Evolutionary conservation across 2,888 invertebrate species (phyloP).

Genomic region (Caenorhabditis wallacei): DNA sequence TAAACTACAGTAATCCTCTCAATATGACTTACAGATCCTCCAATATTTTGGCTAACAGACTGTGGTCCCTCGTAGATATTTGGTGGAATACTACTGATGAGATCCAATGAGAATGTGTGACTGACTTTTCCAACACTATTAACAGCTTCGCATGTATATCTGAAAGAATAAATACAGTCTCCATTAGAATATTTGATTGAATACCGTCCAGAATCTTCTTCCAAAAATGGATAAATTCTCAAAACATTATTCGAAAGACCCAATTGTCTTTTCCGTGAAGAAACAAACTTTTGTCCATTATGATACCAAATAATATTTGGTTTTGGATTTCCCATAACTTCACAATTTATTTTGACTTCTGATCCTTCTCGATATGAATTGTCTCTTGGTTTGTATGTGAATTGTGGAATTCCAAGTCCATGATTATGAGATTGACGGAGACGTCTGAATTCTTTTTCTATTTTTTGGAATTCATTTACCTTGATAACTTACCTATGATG

Average conservation of each 20-base stretch:
- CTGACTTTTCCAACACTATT: conserved; percentile 79
- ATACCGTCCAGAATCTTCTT: conserved; percentile 79
- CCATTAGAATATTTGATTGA: too few relatives aligned
- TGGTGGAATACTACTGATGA: conserved; percentile 76
- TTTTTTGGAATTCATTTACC: too few relatives aligned
- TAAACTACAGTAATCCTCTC: too few relatives aligned
- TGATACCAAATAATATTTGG: conserved; percentile 66
- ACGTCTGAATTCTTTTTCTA: conserved; percentile 49
- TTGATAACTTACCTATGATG: conserved; percentile 40
- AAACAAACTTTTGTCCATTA: conserved; percentile 66
- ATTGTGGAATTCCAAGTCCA: conserved; percentile 49
- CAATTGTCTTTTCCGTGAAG: conserved; percentile 77
- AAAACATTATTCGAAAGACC: conserved; percentile 75
- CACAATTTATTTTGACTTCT: conserved; percentile 70
- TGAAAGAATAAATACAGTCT: too few relatives aligned
- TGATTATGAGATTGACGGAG: conserved; percentile 43
- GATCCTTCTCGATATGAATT: conserved; percentile 68
- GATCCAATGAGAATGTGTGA: conserved; percentile 64
- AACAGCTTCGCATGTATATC: conserved; percentile 83
- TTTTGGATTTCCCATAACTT: conserved; percentile 70
- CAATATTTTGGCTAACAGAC: conserved; percentile 83
- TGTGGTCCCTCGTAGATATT: conserved; percentile 77
- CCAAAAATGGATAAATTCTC: conserved; percentile 82
- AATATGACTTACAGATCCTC: conserved; percentile 84
- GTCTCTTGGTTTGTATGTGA: conserved; percentile 69